Conservation (phyloP, 2,797 vertebrate genomes). For the Ibycter americanus region DNA sequence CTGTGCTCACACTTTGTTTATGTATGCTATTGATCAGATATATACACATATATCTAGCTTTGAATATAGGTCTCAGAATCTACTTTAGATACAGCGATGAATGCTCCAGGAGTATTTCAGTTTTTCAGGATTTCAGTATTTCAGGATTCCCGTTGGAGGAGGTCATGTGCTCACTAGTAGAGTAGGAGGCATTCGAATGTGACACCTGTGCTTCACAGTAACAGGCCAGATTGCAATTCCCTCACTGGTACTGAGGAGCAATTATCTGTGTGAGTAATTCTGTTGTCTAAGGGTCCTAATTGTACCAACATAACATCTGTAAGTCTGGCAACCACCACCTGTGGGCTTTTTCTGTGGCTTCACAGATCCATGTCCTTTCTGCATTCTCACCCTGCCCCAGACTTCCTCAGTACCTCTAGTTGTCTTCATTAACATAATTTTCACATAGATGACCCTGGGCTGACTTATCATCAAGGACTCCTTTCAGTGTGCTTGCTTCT, state of each 20-base stretch:
- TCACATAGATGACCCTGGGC: neutral
- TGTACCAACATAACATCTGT: neutral
- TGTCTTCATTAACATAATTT: neutral
- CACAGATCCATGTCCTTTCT: neutral
- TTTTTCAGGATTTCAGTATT: no score
- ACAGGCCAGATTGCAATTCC: neutral
- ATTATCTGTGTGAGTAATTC: neutral
- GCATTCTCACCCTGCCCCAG: neutral
- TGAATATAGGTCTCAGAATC: neutral
- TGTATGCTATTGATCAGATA: neutral
- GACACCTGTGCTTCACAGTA: neutral
- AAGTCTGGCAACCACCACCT: neutral
- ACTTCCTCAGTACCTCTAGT: neutral
- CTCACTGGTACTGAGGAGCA: neutral
- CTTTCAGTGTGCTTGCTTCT: neutral
- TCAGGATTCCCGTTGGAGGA: neutral
- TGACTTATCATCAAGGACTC: neutral
- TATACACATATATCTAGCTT: neutral
- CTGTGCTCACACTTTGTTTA: neutral
- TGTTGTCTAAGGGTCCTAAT: neutral
- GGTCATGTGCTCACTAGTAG: neutral
- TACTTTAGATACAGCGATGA: neutral
- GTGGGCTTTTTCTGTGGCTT: neutral
- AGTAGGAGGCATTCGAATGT: neutral
- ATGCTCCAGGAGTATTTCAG: neutral